Conservation (phyloP, 2,888 invertebrate species). For the Germaria angustata region DNA sequence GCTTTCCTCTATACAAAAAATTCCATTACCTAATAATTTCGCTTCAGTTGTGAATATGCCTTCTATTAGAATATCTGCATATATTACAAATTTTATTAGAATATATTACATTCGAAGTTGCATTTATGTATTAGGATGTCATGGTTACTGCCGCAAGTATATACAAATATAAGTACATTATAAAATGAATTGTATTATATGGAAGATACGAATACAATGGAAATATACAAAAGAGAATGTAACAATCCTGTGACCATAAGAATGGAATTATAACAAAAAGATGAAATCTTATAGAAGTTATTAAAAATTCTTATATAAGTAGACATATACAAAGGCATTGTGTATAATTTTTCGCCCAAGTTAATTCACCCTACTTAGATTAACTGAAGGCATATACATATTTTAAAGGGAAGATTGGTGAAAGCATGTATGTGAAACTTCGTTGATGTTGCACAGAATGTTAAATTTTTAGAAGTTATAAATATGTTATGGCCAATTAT, state of each 20-base stretch:
- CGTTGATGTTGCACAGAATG: too few relatives aligned
- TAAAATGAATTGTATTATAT: conserved; percentile 13
- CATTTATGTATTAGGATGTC: neutral
- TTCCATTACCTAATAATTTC: too few relatives aligned
- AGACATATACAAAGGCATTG: neutral
- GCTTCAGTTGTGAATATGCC: too few relatives aligned
- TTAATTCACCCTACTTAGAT: neutral
- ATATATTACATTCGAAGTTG: neutral
- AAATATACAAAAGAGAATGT: neutral
- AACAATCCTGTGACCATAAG: conserved; percentile 21
- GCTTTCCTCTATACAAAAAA: too few relatives aligned
- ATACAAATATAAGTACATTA: neutral
- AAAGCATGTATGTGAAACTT: too few relatives aligned
- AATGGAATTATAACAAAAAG: conserved; percentile 30
- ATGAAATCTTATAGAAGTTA: conserved; percentile 34
- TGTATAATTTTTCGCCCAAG: neutral
- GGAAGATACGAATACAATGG: neutral
- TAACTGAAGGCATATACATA: neutral
- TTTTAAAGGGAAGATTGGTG: too few relatives aligned
- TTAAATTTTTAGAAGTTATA: too few relatives aligned
- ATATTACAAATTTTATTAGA: neutral
- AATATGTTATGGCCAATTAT: too few relatives aligned
- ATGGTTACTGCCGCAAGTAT: neutral
- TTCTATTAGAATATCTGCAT: too few relatives aligned
- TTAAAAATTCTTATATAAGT: conserved; percentile 31